Evolutionary conservation across 2,113 vertebrate genomes (phyloP).

Genomic region (Nannospalax galili): DNA sequence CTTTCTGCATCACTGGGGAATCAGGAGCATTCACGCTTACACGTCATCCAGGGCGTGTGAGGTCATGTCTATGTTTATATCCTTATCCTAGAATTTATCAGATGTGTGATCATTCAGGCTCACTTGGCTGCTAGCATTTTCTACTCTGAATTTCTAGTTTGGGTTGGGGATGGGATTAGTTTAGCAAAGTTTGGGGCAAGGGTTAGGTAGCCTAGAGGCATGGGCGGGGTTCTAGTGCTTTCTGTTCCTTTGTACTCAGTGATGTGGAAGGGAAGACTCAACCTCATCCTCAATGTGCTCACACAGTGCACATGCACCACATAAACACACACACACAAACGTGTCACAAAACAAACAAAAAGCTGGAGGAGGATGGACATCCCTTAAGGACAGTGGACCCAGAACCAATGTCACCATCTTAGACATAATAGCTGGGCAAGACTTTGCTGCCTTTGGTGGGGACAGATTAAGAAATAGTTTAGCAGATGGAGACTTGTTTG

Average conservation of each 20-base stretch:
- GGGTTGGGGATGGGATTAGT: not conserved
- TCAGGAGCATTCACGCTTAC: not conserved
- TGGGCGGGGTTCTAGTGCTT: not conserved
- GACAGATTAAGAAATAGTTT: not conserved
- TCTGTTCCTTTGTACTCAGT: not conserved
- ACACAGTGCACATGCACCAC: not conserved
- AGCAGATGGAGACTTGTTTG: no score
- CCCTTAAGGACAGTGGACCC: not conserved
- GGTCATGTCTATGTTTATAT: no score
- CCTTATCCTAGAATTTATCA: not conserved
- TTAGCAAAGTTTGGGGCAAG: not conserved
- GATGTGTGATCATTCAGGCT: not conserved
- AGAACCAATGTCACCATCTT: no score
- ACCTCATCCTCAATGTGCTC: not conserved
- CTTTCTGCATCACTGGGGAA: not conserved
- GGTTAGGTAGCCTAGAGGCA: not conserved
- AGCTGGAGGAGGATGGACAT: not conserved
- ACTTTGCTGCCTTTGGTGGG: not conserved
- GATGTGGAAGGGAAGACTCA: not conserved
- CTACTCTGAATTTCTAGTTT: not conserved
- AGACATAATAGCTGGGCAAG: accelerated
- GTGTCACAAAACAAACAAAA: not conserved
- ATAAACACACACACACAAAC: not conserved
- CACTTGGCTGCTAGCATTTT: not conserved
- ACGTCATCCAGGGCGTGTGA: not conserved